phyloP scores from a whole-genome alignment of 2,888 invertebrate species.

The Orthonevra nobilis region DNA sequence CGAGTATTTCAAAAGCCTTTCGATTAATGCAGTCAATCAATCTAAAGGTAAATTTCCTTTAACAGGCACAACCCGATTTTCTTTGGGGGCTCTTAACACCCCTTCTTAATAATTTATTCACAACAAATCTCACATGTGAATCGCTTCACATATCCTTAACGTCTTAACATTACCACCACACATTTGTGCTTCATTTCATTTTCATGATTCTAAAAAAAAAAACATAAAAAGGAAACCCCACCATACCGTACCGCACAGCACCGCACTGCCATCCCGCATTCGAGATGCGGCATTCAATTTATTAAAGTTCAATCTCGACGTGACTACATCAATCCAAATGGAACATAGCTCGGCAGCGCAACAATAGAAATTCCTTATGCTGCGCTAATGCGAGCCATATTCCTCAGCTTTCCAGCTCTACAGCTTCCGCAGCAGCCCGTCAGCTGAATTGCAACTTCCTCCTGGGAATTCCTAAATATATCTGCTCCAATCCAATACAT shows the following conservation, averaged over 20 bases:
- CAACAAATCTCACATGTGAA: neutral
- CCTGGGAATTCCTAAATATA: slow-evolving; percentile 45
- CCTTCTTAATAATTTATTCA: neutral
- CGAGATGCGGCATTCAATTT: slow-evolving; percentile 68
- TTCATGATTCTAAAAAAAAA: slow-evolving; percentile 6
- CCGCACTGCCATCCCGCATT: slow-evolving; percentile 4
- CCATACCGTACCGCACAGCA: too few species aligned
- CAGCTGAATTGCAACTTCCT: slow-evolving; percentile 64
- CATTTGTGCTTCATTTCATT: slow-evolving; percentile 14
- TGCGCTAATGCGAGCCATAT: slow-evolving; percentile 62
- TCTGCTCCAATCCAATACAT: neutral
- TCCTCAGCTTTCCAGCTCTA: too few species aligned
- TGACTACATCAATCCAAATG: slow-evolving; percentile 68
- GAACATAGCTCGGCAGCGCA: slow-evolving; percentile 52
- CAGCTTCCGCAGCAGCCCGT: slow-evolving; percentile 35
- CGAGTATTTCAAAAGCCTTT: too few species aligned
- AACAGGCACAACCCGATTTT: too few species aligned
- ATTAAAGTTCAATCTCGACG: slow-evolving; percentile 68
- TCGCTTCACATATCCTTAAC: neutral
- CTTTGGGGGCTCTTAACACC: neutral
- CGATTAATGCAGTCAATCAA: too few species aligned
- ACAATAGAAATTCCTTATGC: slow-evolving; percentile 62
- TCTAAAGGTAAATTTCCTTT: too few species aligned
- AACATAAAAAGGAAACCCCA: neutral
- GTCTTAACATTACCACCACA: neutral